These are phyloP conservation scores for Menura novaehollandiae DNA, from an alignment of 2,113 vertebrate species.

Conservation along the genomic window DNA sequence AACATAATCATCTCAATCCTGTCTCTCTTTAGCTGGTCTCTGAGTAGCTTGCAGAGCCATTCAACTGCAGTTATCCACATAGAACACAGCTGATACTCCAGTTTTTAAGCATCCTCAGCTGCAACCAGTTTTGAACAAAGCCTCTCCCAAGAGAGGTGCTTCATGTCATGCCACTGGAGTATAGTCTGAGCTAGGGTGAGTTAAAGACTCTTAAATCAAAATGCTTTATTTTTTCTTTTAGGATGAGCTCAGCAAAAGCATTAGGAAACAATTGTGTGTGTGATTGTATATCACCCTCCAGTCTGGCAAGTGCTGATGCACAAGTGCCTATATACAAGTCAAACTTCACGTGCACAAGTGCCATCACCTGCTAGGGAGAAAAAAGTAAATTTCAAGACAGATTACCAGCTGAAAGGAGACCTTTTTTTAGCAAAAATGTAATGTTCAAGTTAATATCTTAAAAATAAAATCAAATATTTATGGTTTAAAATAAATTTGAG, in stretches of 20 bases:
- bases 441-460: neutral
- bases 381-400: neutral
- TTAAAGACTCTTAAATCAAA: conserved; percentile 1
- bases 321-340: neutral
- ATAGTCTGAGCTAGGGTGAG: neutral
- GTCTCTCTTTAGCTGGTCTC: neutral
- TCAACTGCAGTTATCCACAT: neutral
- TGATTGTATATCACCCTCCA: neutral
- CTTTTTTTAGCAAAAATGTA: neutral
- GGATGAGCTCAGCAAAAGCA: neutral
- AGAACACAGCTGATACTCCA: conserved; percentile 61
- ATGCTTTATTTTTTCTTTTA: neutral
- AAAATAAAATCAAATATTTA: neutral
- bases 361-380: neutral
- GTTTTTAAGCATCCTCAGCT: conserved; percentile 50
- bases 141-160: conserved; percentile 15
- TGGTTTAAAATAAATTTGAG: neutral
- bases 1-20: neutral
- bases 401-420: neutral
- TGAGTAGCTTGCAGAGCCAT: conserved; percentile 62
- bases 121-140: neutral
- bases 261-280: neutral
- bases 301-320: neutral
- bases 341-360: neutral
- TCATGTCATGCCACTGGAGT: neutral